Base-by-base conservation (phyloP, 2,888 invertebrate species). In the Emmelina monodactyla region DNA sequence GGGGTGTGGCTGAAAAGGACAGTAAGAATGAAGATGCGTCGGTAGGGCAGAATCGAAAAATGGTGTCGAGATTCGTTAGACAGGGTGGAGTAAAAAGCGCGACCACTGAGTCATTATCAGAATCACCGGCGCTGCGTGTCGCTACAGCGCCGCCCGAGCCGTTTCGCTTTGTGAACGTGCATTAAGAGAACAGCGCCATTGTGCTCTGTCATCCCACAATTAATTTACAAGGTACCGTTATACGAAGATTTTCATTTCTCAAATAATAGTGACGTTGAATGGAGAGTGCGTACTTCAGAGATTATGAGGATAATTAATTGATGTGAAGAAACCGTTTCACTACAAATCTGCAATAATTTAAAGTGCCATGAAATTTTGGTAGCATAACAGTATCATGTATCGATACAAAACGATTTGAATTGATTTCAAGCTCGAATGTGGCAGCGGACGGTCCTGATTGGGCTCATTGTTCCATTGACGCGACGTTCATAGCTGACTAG, bases 71-170 rank as follows among this genome's bases (percentile, higher is more conserved):
- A 57, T 66, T 59, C 61, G 63, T 61, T 63, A 70, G 70, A 67
- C 64, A 70, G 66, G 64, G 60, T 66, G 62, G 50, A 65, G 61
- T 67, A 75, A 79, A 78, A 78, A 76, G 75, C 70, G 70, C 69
- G 72, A 64, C 71, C 55, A 70, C 68, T 67, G 58, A 67, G 68
- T 73, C 76, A 78, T 79, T 79, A 78, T 75, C 70, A 79, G 78
- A 78, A 78, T 78, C 75, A 78, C 76, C 68, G 61, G 54, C 57
- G 63, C 70, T 63, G 68, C 67, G 64, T 68, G 67, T 60, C 66
- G 62, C 60, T 56, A 52, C 61, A 65, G 58, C 51, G 62, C 66
- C 70, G 68, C 72, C 70, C 71, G 62, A 66, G 66, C 66, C 65
- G 68, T 68, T 66, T 71, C 67, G 68, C 75, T 76, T 75, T 78